Evolutionary conservation across 2,797 vertebrate genomes (phyloP).

Genomic region (Danionella dracula): DNA sequence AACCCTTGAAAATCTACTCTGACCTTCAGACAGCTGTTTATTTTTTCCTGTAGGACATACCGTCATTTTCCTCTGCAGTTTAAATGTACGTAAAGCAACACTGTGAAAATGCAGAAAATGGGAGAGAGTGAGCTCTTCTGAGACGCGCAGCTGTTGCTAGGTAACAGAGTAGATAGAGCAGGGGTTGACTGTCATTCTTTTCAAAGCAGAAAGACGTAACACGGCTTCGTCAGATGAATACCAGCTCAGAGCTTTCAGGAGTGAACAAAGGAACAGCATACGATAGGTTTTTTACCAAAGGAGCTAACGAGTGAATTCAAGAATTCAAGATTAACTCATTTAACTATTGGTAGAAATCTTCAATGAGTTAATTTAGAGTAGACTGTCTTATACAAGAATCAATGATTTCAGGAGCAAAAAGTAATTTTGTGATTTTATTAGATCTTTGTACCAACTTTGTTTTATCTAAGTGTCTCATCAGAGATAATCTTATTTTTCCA

Average conservation of each 20-base stretch:
- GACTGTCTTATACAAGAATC: too few relatives aligned
- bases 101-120: constrained; percentile 43
- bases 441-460: too few relatives aligned
- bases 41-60: background rate
- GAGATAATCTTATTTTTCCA: too few relatives aligned
- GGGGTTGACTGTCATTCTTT: constrained; percentile 13
- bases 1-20: background rate
- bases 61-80: background rate
- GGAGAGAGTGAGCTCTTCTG: constrained; percentile 23
- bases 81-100: constrained; percentile 45
- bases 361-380: too few relatives aligned
- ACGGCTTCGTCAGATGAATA: background rate
- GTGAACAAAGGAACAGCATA: constrained; percentile 11
- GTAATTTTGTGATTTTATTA: too few relatives aligned
- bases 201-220: constrained; percentile 1
- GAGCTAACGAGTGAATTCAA: constrained; percentile 16
- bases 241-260: constrained; percentile 18
- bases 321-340: too few relatives aligned
- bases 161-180: constrained; percentile 52
- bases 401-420: too few relatives aligned
- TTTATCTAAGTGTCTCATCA: too few relatives aligned
- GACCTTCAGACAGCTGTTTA: background rate
- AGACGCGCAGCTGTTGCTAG: constrained; percentile 60
- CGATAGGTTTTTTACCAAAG: constrained; percentile 11
- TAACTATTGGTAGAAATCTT: too few relatives aligned